These are phyloP conservation scores for Paracanthobrama guichenoti DNA, from an alignment of 2,113 vertebrate genomes.

Conservation along the genomic window DNA sequence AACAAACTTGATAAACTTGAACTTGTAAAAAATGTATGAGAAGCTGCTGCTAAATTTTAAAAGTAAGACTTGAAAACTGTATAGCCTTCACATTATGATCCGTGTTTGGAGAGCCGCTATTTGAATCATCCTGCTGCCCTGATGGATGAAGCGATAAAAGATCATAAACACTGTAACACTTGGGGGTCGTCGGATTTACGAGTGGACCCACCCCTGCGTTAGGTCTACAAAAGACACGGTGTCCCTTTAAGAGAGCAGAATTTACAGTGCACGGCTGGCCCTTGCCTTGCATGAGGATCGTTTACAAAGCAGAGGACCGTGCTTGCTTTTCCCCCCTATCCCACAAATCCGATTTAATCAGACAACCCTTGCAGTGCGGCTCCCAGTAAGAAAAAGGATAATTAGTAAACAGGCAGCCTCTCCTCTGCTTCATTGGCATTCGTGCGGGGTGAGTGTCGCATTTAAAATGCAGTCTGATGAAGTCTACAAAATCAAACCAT, in stretches of 20 bases:
- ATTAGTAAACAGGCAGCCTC: constrained; percentile 99
- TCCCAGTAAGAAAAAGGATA: constrained; percentile 89
- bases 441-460: constrained; percentile 99
- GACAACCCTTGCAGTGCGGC: constrained; percentile 93
- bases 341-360: constrained; percentile 99
- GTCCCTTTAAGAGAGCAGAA: constrained; percentile 86
- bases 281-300: constrained; percentile 80
- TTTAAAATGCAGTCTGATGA: constrained; percentile 99
- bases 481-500: constrained; percentile 99
- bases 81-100: neutral
- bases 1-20: neutral
- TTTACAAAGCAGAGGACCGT: constrained; percentile 88
- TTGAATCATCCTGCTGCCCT: constrained; percentile 39
- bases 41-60: too few relatives aligned
- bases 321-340: constrained; percentile 83
- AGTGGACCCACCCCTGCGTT: constrained; percentile 44
- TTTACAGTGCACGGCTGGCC: constrained; percentile 87
- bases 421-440: constrained; percentile 99
- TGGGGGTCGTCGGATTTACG: constrained; percentile 63
- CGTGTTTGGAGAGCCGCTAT: constrained; percentile 2
- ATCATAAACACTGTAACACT: constrained; percentile 63
- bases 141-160: constrained; percentile 61
- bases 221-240: constrained; percentile 39
- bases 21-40: too few relatives aligned
- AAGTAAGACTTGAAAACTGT: too few relatives aligned